Conservation (phyloP, 2,113 vertebrate species). For the Burhinus bistriatus region DNA sequence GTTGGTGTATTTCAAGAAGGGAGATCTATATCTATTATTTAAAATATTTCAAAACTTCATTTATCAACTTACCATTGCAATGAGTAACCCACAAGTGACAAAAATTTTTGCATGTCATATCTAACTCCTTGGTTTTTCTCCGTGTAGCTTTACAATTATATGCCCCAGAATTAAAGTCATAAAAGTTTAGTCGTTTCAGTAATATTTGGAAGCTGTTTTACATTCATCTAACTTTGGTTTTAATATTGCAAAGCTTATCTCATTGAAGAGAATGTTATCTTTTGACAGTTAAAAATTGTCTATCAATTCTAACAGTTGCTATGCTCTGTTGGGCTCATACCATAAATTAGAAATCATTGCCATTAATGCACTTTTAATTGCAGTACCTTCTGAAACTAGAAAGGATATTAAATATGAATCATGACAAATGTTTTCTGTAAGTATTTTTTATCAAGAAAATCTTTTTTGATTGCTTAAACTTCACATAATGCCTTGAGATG, state of each 20-base stretch:
- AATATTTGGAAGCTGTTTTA: background rate
- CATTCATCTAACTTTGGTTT: background rate
- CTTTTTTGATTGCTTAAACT: background rate
- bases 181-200: background rate
- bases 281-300: background rate
- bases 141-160: background rate
- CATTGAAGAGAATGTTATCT: background rate
- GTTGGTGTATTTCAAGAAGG: background rate
- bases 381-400: background rate
- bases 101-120: background rate
- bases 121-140: background rate
- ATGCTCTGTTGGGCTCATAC: background rate
- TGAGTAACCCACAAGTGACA: background rate
- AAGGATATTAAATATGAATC: conserved; percentile 20
- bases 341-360: conserved; percentile 10
- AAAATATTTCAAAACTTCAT: background rate
- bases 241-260: background rate
- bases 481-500: background rate
- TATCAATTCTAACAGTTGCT: background rate
- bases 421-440: conserved; percentile 10
- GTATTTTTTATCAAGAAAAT: background rate
- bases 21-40: background rate
- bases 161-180: background rate
- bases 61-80: background rate
- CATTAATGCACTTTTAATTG: conserved; percentile 41